Percentiles rank a stretch among this genome's conserved stretches.
These are phyloP conservation scores for Ictidomys tridecemlineatus DNA, from an alignment of 2,113 vertebrate genomes.

Conservation along the genomic window DNA sequence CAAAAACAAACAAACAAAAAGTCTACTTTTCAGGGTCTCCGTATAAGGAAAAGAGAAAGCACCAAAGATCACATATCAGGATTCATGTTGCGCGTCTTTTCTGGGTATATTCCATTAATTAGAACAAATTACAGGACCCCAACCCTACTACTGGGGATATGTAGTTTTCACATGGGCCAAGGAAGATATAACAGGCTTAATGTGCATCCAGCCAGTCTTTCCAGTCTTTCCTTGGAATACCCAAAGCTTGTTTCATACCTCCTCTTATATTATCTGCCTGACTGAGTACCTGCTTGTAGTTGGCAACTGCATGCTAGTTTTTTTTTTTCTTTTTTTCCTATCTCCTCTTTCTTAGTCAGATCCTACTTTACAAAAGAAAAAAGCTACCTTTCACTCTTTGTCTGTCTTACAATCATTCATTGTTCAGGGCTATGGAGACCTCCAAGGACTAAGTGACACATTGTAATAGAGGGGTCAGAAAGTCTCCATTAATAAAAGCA, in stretches of 20 bases:
- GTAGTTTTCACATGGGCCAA: background rate
- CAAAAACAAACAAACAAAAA: background rate
- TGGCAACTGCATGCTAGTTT: background rate
- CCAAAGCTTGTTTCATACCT: background rate
- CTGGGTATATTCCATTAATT: background rate
- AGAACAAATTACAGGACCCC: background rate
- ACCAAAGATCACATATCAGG: background rate
- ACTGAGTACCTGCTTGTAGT: background rate
- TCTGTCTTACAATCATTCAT: background rate
- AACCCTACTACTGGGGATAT: background rate
- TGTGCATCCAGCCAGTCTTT: background rate
- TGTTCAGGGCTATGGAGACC: background rate
- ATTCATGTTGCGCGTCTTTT: background rate
- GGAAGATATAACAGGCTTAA: background rate
- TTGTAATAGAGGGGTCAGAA: background rate
- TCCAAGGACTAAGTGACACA: background rate
- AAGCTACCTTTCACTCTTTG: background rate
- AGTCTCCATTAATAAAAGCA: background rate
- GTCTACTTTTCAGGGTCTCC: background rate
- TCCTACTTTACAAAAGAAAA: constrained; percentile 11
- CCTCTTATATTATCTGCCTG: background rate
- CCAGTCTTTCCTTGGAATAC: background rate
- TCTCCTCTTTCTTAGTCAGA: background rate
- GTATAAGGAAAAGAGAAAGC: background rate
- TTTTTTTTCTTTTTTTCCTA: background rate